Conservation (phyloP, 2,113 vertebrate species). For the Excalfactoria chinensis region DNA sequence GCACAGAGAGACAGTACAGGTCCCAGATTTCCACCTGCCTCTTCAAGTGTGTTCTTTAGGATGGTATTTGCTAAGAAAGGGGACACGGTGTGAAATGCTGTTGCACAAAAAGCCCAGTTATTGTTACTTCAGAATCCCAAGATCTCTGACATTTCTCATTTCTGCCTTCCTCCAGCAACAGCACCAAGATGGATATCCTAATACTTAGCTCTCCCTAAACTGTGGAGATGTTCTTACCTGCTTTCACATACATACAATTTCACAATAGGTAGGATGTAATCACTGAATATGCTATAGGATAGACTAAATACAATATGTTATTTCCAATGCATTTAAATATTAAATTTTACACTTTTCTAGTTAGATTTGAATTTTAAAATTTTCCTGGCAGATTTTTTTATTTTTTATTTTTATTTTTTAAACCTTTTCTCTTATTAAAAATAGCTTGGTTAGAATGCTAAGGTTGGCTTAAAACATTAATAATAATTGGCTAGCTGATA, state of each 20-base stretch:
- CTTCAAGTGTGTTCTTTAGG: neutral
- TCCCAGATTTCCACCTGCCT: neutral
- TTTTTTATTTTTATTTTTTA: constrained; percentile 17
- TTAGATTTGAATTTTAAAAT: neutral
- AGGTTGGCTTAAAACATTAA: neutral
- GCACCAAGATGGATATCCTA: neutral
- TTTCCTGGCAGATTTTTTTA: neutral
- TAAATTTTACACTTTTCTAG: neutral
- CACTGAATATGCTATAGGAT: neutral
- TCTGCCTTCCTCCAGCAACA: neutral
- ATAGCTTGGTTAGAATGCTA: neutral
- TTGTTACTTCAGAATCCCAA: neutral
- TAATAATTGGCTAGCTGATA: neutral
- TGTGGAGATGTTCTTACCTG: neutral
- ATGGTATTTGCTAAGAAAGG: neutral
- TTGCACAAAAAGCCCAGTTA: neutral
- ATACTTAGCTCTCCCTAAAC: neutral
- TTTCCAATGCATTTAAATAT: neutral
- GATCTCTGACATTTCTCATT: neutral
- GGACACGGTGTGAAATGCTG: fast-evolving
- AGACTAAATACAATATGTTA: neutral
- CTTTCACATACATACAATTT: neutral
- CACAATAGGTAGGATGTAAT: neutral
- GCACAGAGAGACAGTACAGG: neutral
- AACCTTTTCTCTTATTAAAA: neutral